These are phyloP conservation scores for Cryptotis parvus DNA, from an alignment of 2,113 vertebrate species.

Conservation along the genomic window DNA sequence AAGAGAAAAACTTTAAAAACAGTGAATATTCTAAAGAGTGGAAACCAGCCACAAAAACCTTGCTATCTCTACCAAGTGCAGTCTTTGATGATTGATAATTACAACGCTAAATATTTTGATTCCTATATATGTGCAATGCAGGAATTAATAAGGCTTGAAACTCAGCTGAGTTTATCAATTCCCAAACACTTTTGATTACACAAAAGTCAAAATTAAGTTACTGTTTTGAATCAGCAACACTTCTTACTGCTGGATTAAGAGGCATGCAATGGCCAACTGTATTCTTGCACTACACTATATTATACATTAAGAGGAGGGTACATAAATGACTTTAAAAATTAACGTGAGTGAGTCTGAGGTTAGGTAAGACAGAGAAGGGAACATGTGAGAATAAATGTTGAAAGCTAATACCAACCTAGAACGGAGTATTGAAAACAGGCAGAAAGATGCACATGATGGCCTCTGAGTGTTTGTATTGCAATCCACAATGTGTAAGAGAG, in stretches of 20 bases:
- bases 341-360: no score
- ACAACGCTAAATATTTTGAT: not conserved
- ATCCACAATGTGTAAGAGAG: no score
- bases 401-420: no score
- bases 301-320: not conserved
- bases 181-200: not conserved
- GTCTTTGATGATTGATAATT: not conserved
- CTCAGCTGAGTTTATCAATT: not conserved
- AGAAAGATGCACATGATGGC: no score
- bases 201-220: constrained; percentile 2
- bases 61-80: not conserved
- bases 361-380: no score
- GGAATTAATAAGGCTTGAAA: not conserved
- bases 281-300: not conserved
- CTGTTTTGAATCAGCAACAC: not conserved
- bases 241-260: not conserved
- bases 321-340: not conserved
- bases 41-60: not conserved
- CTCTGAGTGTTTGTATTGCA: no score
- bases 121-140: not conserved
- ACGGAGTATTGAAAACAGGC: no score
- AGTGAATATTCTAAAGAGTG: not conserved
- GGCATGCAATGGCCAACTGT: not conserved
- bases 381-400: no score
- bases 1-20: not conserved